Evolutionary conservation across 2,113 vertebrate species (phyloP), one percentile per base, ranked within the genome.

Genomic region (rabbit (Oryctolagus cuniculus)): DNA sequence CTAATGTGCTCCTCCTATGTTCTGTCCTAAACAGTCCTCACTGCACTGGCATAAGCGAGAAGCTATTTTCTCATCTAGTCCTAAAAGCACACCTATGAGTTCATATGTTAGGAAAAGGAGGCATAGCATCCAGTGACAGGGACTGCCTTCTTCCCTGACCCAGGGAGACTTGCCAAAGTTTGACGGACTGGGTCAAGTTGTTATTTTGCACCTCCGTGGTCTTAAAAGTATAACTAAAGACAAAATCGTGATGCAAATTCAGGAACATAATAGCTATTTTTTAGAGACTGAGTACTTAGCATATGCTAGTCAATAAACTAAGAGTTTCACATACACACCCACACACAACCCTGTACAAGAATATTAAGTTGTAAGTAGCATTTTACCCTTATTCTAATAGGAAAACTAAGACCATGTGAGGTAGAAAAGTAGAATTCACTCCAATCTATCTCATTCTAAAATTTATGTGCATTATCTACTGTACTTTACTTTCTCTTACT

Each of bases 401-500:
- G 31, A 85, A 89, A 51, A 51, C 27, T 51, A 74, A 77, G 75
- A 69, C 19, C 27, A 10, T 24, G 2, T 27, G 53, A 82, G 11
- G 21, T 25, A 9, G 44, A 19, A 79, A 44, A 27, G 29, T 16
- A 51, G 34, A 25, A 49, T 31, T 79, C 44, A 82, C 27, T 67
- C 27, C 24, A 6, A 69, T 69, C 21, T 84, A 38, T 69, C n/a
- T 63, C 27, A 55, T 13, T 88, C 27, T 75, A 72, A 83, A 75
- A 58, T 10, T n/a, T 53, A 78, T 38, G 29, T 63, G 49, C 19
- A 11, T 21, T 44, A 49, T 44, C 21, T 51, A 15, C 34, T 53
- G 67, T 34, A 58, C n/a, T 66, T n/a, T 38, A 44, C 25, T 90
- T 87, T 72, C 51, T 88, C 79, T 70, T 38, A 86, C 15, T 93